Conservation (phyloP, 2,797 vertebrate species). For the Botia almorhae region DNA sequence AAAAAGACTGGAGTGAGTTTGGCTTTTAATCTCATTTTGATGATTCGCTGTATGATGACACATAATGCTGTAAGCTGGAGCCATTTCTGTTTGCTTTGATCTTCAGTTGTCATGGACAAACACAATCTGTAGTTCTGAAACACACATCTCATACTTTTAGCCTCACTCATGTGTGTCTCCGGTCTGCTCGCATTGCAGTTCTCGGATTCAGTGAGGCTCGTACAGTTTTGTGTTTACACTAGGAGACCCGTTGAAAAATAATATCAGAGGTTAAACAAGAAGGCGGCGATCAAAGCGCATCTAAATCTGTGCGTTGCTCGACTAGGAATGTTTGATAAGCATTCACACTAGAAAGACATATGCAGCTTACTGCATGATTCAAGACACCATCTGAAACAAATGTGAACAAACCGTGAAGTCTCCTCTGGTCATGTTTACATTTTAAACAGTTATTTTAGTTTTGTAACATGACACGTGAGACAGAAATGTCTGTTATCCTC, state of each 20-base stretch:
- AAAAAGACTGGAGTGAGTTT: neutral
- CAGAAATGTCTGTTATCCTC: conserved; percentile 24
- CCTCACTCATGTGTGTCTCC: neutral
- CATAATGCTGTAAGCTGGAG: conserved; percentile 23
- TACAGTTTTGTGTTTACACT: conserved; percentile 1
- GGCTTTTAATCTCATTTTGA: conserved; percentile 19
- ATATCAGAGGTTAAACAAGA: conserved; percentile 21
- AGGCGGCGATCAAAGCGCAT: conserved; percentile 42
- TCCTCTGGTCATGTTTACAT: conserved; percentile 17
- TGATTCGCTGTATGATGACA: conserved; percentile 25
- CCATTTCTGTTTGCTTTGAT: conserved; percentile 18
- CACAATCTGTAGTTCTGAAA: conserved; percentile 30
- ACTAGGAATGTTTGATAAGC: conserved; percentile 52
- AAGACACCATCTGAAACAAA: conserved; percentile 39
- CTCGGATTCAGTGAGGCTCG: neutral
- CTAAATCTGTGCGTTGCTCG: conserved; percentile 23
- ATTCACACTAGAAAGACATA: conserved; percentile 12
- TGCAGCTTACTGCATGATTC: conserved; percentile 8
- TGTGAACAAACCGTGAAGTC: conserved; percentile 47
- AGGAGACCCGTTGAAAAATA: conserved; percentile 2
- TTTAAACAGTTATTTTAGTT: conserved; percentile 44
- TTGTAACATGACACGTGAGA: conserved; percentile 11
- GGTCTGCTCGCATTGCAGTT: neutral
- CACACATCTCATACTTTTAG: conserved; percentile 25
- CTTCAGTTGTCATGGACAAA: conserved; percentile 19